A percentile compares a stretch with the other conserved stretches of the same genome.
Conservation (phyloP, 2,113 vertebrate genomes). For the Saguinus imperator region DNA sequence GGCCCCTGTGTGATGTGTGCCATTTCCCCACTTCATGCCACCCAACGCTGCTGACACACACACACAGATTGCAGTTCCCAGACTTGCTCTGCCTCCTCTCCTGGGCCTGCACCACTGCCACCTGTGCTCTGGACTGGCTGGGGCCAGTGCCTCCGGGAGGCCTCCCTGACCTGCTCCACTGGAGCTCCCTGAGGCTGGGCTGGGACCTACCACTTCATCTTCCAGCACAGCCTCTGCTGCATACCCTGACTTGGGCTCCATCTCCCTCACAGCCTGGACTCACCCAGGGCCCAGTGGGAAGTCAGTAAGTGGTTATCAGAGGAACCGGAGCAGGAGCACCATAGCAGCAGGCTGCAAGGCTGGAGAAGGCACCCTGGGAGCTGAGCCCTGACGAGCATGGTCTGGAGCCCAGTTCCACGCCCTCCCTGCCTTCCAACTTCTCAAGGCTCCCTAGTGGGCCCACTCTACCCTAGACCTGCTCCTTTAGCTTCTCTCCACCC, state of each 20-base stretch:
- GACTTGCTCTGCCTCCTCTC: not conserved
- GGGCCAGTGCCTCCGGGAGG: not conserved
- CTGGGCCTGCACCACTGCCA: not conserved
- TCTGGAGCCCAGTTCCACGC: not conserved
- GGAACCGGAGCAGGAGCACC: not conserved
- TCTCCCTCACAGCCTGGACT: not conserved
- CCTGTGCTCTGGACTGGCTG: not conserved
- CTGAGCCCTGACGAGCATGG: not conserved
- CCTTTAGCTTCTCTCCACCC: not conserved
- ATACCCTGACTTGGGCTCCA: not conserved
- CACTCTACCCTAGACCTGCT: not conserved
- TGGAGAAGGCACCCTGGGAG: not conserved
- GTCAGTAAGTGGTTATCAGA: not conserved
- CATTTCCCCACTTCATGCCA: not conserved
- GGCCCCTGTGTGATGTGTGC: too few relatives aligned
- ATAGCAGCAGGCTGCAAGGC: not conserved
- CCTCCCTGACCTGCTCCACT: not conserved
- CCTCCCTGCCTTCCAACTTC: too few relatives aligned
- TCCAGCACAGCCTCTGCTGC: not conserved
- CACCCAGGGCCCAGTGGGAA: not conserved
- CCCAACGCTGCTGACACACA: not conserved
- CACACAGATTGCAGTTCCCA: not conserved
- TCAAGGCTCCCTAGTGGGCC: not conserved
- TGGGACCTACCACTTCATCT: fast-evolving
- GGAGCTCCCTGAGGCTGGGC: not conserved